Base-by-base conservation (phyloP, 2,113 vertebrate species). In the Electrona antarctica region DNA sequence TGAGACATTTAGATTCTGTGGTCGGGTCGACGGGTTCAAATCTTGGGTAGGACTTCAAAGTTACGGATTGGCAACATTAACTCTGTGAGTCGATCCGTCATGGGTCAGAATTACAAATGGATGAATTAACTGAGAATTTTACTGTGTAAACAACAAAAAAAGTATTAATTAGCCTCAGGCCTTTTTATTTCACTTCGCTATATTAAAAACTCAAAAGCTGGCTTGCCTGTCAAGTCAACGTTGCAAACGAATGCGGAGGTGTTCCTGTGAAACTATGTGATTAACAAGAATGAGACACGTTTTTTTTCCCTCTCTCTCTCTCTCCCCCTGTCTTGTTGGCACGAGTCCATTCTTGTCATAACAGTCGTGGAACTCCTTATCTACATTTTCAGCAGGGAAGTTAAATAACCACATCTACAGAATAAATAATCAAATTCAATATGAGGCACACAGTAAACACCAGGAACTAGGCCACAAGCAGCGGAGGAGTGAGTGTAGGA, bases 341-440 rank as follows among this genome's bases (percentile, higher is more conserved):
- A 82, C 79, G 80, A 75, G 85, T 85, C 74, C 67, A 80, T 77
- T 86, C 74, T 77, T 86, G 78, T 85, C 50, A 67, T 68, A 85
- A 71, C 65, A 82, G 55, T 29, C 68, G 73, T 52, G 52, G 14
- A 64, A 29, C 45, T 68, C 21, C 78, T 79, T 79, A 77, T 84
- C 72, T 54, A 58, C 63, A 61, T 73, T 68, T 79, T 75, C 49
- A 67, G 75, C 63, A 75, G 65, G 65, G 56, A 78, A 75, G 64
- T 79, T 68, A 83, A 85, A 85, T 80, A 88, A 81, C 62, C 67
- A 64, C 70, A 41, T 78, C 74, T 28, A 74, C 54, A 73, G 62
- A 54, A 52, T 73, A 82, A 85, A 85, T 77, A 71, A 74, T 81
- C 73, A 54, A 62, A 74, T 13, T 14, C 8, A 62, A 80, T 77